Evolutionary conservation across 2,797 vertebrate genomes (phyloP), one percentile per base, ranked within the genome.

Genomic region (Galagoides demidoff): DNA sequence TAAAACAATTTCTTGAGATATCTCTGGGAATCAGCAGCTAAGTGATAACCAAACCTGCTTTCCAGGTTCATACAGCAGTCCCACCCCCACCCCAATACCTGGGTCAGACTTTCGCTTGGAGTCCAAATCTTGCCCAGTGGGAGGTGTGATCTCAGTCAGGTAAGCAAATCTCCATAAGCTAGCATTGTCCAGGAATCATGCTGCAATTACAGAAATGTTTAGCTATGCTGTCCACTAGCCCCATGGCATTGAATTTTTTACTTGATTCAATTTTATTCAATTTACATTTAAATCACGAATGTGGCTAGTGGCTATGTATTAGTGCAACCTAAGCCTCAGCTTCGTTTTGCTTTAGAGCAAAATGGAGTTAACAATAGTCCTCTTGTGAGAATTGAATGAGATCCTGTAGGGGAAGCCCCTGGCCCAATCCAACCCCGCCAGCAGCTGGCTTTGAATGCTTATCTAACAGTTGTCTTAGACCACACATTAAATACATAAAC

Each of bases 351-450:
- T 89, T 71, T 57, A 25, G 2, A 49, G 74, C 37, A 43, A 45
- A 81, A 57, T 37, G 59, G 37, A 85, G 3, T 43, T 43, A 5
- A n/a, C 39, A 20, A 55, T 3, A 39, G 63, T 52, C 45, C 45
- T 27, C 1, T 11, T 49, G 10, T 20, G 49, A 81, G 73, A 52
- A 34, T 0, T 34, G n/a, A 83, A 59, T 2, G 52, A 68, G 66
- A 4, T 25, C 7, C 0, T 1, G 7, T 27, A 22, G 45, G 55
- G 37, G 55, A 89, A 71, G 49, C 16, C 52, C 16, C 68, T 31
- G n/a, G 19, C 20, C 37, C 43, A 9, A 66, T 34, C 39, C 49
- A 78, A 0, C 3, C 0, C 14, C 13, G 7, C 22, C 13, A 52
- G 49, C 49, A 52, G 49, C 49, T 52, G 49, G 49, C 49, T 52